Evolutionary conservation across 1,140 invertebrate species (phyloP).

Genomic region (Caenorhabditis latens): DNA sequence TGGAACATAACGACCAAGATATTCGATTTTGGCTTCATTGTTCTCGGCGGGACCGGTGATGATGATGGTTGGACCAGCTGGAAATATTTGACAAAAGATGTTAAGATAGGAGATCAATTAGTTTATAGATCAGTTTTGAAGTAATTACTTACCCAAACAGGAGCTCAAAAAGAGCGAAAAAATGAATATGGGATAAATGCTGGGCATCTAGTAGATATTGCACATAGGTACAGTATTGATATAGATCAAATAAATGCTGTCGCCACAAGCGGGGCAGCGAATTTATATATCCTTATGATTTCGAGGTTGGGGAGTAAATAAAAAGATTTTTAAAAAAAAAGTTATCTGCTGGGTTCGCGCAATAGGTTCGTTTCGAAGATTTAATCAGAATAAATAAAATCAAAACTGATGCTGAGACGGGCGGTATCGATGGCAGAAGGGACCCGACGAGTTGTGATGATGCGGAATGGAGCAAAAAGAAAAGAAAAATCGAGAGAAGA

Average conservation of each 20-base stretch:
- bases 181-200: constrained; percentile 7
- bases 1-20: constrained; percentile 1
- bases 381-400: constrained; percentile 26
- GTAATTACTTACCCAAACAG: background rate
- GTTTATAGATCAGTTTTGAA: background rate
- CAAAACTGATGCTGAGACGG: background rate
- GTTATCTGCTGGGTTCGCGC: constrained; percentile 20
- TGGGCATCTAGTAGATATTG: constrained; percentile 14
- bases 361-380: constrained; percentile 40
- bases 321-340: background rate
- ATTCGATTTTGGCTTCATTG: constrained; percentile 9
- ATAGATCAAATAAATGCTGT: constrained; percentile 48
- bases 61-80: constrained; percentile 35
- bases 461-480: constrained; percentile 9
- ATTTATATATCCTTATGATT: constrained; percentile 30
- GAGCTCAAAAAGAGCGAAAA: constrained; percentile 38
- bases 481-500: background rate
- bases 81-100: background rate
- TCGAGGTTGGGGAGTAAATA: constrained; percentile 14
- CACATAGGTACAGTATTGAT: constrained; percentile 30
- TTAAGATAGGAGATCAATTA: background rate
- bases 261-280: constrained; percentile 6
- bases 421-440: constrained; percentile 19
- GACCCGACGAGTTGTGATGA: constrained; percentile 45
- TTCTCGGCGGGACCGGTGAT: constrained; percentile 49